These are phyloP conservation scores for Luidia sarsii DNA, from an alignment of 53 echinoderm and acorn worm genomes.

Conservation along the genomic window DNA sequence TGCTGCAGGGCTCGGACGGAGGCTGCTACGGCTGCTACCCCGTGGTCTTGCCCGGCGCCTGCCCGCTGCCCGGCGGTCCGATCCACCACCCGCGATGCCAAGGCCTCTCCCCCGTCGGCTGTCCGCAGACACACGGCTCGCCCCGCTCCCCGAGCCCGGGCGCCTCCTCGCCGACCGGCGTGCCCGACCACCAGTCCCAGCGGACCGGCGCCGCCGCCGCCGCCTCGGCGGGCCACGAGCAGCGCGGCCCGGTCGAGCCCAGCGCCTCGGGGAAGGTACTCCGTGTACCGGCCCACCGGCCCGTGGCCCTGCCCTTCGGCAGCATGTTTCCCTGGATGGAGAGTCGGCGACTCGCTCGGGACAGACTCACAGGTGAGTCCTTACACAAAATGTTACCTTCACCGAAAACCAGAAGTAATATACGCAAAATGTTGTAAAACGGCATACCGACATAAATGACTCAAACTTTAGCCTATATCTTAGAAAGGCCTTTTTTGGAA, in stretches of 20 bases:
- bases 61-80: not conserved
- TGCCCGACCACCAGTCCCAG: too few relatives aligned
- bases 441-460: too few relatives aligned
- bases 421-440: too few relatives aligned
- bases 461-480: too few relatives aligned
- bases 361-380: constrained; percentile 72
- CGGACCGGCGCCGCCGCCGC: not conserved
- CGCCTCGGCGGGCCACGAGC: constrained; percentile 19
- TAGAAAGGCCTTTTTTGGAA: too few relatives aligned
- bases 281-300: constrained; percentile 71
- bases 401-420: not conserved
- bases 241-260: constrained; percentile 16
- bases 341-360: constrained; percentile 58
- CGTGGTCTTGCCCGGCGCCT: not conserved
- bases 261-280: constrained; percentile 49
- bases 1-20: too few relatives aligned
- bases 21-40: constrained; percentile 3
- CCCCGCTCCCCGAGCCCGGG: not conserved
- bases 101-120: constrained; percentile 3
- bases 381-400: not conserved
- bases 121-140: not conserved
- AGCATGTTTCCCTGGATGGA: constrained; percentile 77
- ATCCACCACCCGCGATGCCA: too few relatives aligned
- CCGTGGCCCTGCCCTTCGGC: constrained; percentile 52
- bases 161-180: too few relatives aligned